These are phyloP conservation scores for Rallus crepitans DNA, from an alignment of 2,797 vertebrate genomes.

Conservation along the genomic window DNA sequence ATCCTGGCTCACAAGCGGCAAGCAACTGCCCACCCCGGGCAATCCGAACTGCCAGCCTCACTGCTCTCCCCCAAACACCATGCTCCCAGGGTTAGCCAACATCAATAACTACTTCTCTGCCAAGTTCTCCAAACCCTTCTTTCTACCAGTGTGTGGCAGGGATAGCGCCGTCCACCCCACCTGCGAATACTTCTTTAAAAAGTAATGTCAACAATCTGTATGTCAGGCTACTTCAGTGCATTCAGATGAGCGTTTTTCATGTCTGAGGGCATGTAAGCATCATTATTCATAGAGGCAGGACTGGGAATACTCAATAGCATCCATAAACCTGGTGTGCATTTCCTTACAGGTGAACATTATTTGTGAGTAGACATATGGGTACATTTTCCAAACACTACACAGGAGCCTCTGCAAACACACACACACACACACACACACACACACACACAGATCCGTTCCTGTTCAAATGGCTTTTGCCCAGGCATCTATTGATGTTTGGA, in stretches of 20 bases:
- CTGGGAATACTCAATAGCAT: conserved; percentile 69
- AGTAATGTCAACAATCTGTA: conserved; percentile 11
- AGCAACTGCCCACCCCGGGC: not conserved
- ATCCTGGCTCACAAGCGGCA: not conserved
- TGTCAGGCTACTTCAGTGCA: conserved; percentile 26
- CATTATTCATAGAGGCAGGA: conserved; percentile 67
- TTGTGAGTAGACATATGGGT: conserved; percentile 71
- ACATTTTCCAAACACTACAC: conserved; percentile 56
- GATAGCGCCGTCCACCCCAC: not conserved
- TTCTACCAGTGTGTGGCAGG: not conserved
- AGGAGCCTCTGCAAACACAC: conserved; percentile 33
- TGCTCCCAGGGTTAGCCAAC: not conserved
- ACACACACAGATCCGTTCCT: conserved; percentile 14
- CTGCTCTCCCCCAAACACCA: not conserved
- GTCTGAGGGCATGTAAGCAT: conserved; percentile 62
- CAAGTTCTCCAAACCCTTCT: not conserved
- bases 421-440: not conserved
- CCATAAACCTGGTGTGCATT: conserved; percentile 70
- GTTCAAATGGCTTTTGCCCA: conserved; percentile 60
- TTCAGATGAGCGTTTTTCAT: conserved; percentile 67
- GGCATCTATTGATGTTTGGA: conserved; percentile 60
- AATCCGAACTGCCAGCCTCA: not conserved
- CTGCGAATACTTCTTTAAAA: conserved; percentile 26
- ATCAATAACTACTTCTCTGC: not conserved
- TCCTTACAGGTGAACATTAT: conserved; percentile 73